Percentiles rank a stretch among this genome's conserved stretches.
phyloP scores from a whole-genome alignment of 2,113 vertebrate species.

The Macrotis lagotis region DNA sequence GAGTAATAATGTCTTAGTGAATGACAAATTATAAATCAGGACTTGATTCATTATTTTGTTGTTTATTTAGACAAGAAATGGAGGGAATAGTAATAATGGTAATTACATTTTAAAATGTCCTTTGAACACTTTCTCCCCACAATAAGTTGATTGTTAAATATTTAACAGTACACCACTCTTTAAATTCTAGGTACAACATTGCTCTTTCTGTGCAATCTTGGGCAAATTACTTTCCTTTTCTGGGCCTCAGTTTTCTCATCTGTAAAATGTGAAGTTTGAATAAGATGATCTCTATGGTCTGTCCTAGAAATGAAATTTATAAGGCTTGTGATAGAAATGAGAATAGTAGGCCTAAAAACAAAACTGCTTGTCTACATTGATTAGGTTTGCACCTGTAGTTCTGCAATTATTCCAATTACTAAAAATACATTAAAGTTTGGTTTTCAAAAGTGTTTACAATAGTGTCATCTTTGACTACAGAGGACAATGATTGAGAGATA shows the following conservation, averaged over 20 bases:
- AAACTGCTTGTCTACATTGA: background rate
- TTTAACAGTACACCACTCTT: background rate
- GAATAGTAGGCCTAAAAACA: background rate
- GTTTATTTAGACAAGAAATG: background rate
- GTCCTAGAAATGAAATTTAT: background rate
- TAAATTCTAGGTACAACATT: background rate
- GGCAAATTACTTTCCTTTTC: background rate
- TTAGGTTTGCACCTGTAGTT: background rate
- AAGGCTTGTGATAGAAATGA: background rate
- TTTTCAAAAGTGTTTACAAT: conserved; percentile 38
- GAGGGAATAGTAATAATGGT: background rate
- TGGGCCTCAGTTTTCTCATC: background rate
- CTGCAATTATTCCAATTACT: background rate
- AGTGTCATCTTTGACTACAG: conserved; percentile 23
- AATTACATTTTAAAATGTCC: background rate
- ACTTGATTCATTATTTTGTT: background rate
- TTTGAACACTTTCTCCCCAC: background rate
- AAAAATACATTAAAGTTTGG: conserved; percentile 36
- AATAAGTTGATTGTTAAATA: background rate
- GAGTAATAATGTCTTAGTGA: background rate
- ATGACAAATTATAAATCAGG: background rate
- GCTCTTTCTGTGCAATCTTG: background rate
- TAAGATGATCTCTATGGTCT: background rate
- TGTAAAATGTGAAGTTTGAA: background rate
- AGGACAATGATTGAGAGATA: conserved; percentile 16